Evolutionary conservation across 2,797 vertebrate genomes (phyloP).

Genomic region (Apogon hyalosoma): DNA sequence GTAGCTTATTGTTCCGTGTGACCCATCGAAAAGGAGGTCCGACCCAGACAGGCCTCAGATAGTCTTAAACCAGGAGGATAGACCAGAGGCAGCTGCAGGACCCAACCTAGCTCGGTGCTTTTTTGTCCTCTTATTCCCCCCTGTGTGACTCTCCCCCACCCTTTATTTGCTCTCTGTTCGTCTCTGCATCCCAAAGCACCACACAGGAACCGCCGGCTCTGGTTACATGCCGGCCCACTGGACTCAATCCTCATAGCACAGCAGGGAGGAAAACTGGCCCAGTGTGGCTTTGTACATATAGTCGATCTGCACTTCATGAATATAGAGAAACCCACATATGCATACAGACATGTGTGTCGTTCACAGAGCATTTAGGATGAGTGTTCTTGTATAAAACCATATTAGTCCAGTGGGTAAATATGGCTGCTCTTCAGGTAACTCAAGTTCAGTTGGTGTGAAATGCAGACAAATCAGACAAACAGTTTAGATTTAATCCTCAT

Average conservation of each 20-base stretch:
- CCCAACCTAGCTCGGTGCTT: conserved; percentile 15
- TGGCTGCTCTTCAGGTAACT: no score
- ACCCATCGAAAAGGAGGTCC: conserved; percentile 39
- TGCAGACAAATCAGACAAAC: no score
- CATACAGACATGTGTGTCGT: conserved; percentile 6
- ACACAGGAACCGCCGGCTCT: conserved; percentile 70
- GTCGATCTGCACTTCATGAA: conserved; percentile 16
- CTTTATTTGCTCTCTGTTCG: conserved; percentile 44
- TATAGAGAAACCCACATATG: conserved; percentile 33
- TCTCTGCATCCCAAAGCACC: conserved; percentile 50
- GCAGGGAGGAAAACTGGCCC: conserved; percentile 50
- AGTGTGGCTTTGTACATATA: conserved; percentile 24
- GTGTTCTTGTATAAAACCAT: no score
- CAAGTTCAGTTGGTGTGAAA: no score
- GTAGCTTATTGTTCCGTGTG: conserved; percentile 35
- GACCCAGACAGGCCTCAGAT: conserved; percentile 41
- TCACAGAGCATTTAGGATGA: background rate
- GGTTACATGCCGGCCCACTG: conserved; percentile 59
- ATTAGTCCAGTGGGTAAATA: background rate
- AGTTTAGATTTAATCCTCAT: no score
- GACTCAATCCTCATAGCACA: conserved; percentile 47
- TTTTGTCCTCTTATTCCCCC: conserved; percentile 31
- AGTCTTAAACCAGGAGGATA: conserved; percentile 8
- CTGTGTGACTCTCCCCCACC: conserved; percentile 36
- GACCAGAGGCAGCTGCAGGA: conserved; percentile 34